phyloP scores from a whole-genome alignment of 2,113 vertebrate genomes.

The Pterophyllum scalare region DNA sequence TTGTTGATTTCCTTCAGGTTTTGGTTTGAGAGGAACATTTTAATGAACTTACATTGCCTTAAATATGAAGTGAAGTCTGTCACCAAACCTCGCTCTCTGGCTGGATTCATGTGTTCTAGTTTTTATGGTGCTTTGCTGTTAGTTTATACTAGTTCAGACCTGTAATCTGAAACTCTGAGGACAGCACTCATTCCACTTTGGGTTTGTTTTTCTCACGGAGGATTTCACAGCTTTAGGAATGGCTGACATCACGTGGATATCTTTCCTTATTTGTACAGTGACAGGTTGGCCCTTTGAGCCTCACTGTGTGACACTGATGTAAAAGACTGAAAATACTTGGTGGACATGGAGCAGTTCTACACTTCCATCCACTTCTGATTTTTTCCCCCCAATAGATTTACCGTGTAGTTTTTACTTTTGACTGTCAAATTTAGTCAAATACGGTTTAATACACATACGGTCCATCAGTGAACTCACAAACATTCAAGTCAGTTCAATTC shows the following conservation, averaged over 20 bases:
- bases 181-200: neutral
- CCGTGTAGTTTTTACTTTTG: too few relatives aligned
- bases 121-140: conserved; percentile 66
- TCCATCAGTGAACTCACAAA: neutral
- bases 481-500: neutral
- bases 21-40: conserved; percentile 33
- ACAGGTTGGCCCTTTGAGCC: neutral
- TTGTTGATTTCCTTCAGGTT: neutral
- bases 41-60: conserved; percentile 78
- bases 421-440: neutral
- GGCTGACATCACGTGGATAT: neutral
- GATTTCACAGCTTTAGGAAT: neutral
- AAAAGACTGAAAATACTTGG: neutral
- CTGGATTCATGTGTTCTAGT: conserved; percentile 51
- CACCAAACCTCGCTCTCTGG: conserved; percentile 52
- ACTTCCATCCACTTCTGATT: neutral
- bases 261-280: neutral
- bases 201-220: neutral
- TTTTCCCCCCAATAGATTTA: neutral
- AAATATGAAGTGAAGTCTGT: conserved; percentile 73
- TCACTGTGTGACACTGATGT: neutral
- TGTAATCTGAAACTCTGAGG: conserved; percentile 40
- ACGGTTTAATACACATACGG: neutral
- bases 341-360: neutral
- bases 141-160: conserved; percentile 45